Evolutionary conservation across 1,140 invertebrate species (phyloP), one percentile per base, ranked within the genome.

Genomic region (Coelopa frigida): DNA sequence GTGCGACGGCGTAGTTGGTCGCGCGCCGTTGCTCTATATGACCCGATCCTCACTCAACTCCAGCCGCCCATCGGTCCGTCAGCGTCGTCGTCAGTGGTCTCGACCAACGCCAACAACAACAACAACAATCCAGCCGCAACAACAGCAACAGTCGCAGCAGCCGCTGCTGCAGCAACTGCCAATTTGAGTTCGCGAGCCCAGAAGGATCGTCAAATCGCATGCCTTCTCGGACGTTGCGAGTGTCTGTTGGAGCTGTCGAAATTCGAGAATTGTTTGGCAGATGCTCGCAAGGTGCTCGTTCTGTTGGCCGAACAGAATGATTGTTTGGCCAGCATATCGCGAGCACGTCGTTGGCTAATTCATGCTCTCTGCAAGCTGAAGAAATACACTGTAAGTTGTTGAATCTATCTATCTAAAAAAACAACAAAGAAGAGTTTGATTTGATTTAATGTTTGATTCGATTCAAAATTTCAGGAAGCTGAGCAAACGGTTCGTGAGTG

Each of bases 201-300:
- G 14, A 74, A 75, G 49, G 73, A 76, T 57, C 71, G 71, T 36
- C 60, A 75, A 46, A 68, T 78, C 18, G 61, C 67, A 6, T 77
- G 75, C 52, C 54, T 78, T 22, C 51, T 75, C 27, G 74, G 73
- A 4, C 70, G 75, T 38, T 74, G 75, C 11, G 73, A 77, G 54
- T 78, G 76, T 58, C 70, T 70, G 45, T 58, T 75, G 20, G 75
- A 76, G 54, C 54, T 78, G 35, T 68, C 69, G 31, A 70, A 71
- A 42, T 72, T 75, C 56, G 75, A 77, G 43, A 62, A 60, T 4
- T 76, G 75, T 24, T 63, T 76, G n/a, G 57, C 61, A 21, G 77
- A 78, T 60, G 77, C 75, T 37, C 69, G 72, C 42, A 71, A 69
- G 46, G 69, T 77, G 31, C 60, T 78, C 15, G 73, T 74, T 40